Conservation (phyloP, 2,888 invertebrate genomes). For the Timandra comae region DNA sequence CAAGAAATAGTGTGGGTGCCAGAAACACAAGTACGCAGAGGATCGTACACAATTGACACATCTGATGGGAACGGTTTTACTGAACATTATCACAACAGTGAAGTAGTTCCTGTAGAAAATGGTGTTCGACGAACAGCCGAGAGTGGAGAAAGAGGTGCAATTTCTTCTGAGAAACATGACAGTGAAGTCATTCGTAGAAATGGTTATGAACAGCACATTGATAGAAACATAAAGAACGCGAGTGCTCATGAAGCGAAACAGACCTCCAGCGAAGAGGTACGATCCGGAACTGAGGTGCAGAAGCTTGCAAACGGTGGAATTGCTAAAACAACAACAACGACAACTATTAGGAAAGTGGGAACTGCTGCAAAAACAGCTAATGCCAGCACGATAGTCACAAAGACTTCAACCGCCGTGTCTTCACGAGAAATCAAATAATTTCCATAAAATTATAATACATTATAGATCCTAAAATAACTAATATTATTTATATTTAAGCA, state of each 20-base stretch:
- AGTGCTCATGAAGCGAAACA: conserved; percentile 54
- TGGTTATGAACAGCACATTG: conserved; percentile 52
- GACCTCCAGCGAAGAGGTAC: conserved; percentile 52
- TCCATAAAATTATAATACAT: too few species aligned
- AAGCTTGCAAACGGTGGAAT: conserved; percentile 58
- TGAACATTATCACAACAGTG: conserved; percentile 52
- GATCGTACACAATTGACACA: conserved; percentile 66
- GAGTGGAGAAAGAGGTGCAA: conserved; percentile 48
- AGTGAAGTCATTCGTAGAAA: conserved; percentile 46
- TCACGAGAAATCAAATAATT: conserved; percentile 45
- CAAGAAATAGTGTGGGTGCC: conserved; percentile 67
- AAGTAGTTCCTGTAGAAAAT: conserved; percentile 56
- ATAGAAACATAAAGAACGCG: conserved; percentile 46
- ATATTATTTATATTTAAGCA: too few species aligned
- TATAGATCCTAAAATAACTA: too few species aligned
- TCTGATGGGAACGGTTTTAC: conserved; percentile 44
- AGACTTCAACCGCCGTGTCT: conserved; percentile 56
- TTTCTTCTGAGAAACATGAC: conserved; percentile 40
- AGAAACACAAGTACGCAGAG: conserved; percentile 50
- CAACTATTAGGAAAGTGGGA: conserved; percentile 57
- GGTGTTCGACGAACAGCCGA: conserved; percentile 46
- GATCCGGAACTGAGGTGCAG: conserved; percentile 55
- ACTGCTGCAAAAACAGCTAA: conserved; percentile 58
- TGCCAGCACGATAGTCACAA: conserved; percentile 46
- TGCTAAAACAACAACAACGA: conserved; percentile 61